phyloP scores from a whole-genome alignment of 2,888 invertebrate genomes.

The Drosophila algonquin region DNA sequence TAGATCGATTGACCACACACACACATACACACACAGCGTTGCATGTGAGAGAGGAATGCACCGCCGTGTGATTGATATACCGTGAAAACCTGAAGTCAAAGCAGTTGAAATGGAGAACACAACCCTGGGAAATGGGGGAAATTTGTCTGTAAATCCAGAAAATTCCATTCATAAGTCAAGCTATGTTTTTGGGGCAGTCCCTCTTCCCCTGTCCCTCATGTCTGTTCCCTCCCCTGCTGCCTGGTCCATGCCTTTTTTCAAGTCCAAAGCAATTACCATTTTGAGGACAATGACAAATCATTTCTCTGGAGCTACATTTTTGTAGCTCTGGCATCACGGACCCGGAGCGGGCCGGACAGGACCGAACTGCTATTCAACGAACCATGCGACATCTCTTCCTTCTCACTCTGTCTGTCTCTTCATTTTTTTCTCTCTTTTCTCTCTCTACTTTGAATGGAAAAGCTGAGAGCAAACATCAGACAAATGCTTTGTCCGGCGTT shows the following conservation, averaged over 20 bases:
- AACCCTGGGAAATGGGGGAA: constrained; percentile 7
- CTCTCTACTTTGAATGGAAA: not conserved
- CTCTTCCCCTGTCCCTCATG: not conserved
- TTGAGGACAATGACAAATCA: constrained; percentile 53
- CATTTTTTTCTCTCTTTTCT: not conserved
- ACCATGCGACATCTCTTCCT: constrained; percentile 52
- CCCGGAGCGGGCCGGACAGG: too few relatives aligned
- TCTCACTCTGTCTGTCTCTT: not conserved
- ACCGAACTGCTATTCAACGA: constrained; percentile 43
- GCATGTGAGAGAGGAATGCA: not conserved
- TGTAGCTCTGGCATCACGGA: constrained; percentile 33
- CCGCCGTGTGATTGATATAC: constrained; percentile 9
- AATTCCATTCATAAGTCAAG: constrained; percentile 31
- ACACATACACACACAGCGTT: not conserved
- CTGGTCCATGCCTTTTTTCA: not conserved
- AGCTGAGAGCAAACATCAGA: constrained; percentile 62
- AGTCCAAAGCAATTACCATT: constrained; percentile 42
- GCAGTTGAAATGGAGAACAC: not conserved
- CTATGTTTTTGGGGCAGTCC: not conserved
- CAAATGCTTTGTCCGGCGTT: constrained; percentile 73
- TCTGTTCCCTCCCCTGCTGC: not conserved
- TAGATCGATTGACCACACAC: constrained; percentile 3
- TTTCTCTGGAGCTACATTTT: constrained; percentile 31
- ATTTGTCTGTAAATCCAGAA: constrained; percentile 29
- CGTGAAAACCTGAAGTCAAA: not conserved